Evolutionary conservation across 2,113 vertebrate species (phyloP).

Genomic region (Uria lomvia): DNA sequence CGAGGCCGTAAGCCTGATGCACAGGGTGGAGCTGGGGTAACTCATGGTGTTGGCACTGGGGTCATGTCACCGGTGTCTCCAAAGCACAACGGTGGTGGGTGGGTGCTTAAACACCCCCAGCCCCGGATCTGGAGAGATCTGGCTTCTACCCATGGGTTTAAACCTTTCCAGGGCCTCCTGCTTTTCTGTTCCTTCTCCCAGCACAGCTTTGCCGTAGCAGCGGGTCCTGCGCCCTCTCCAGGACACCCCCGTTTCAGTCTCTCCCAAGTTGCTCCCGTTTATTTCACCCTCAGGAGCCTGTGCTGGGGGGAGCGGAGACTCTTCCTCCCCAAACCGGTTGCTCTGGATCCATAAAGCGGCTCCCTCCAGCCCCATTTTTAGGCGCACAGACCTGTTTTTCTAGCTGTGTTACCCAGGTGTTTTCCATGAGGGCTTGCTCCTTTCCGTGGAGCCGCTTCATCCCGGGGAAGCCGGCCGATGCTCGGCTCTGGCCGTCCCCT

Average conservation of each 20-base stretch:
- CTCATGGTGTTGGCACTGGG: rapidly evolving
- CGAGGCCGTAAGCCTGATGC: background rate
- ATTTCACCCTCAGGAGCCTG: background rate
- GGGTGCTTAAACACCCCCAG: background rate
- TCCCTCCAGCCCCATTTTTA: background rate
- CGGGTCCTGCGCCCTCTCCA: background rate
- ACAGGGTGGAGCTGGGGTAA: background rate
- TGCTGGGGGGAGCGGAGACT: background rate
- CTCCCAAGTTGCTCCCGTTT: background rate
- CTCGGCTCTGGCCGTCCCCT: background rate
- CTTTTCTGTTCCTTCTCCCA: background rate
- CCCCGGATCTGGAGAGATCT: background rate
- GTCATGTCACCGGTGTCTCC: background rate
- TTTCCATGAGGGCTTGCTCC: background rate
- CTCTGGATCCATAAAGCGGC: background rate
- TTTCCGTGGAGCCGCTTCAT: background rate
- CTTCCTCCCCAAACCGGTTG: background rate
- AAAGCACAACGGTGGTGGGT: background rate
- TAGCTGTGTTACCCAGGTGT: rapidly evolving
- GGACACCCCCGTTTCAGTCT: background rate
- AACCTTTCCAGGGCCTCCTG: background rate
- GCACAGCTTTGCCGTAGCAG: background rate
- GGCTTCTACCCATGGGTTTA: background rate
- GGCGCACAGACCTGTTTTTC: background rate
- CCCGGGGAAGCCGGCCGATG: rapidly evolving